phyloP scores from a whole-genome alignment of 2,113 vertebrate genomes.

The Pedetes capensis region DNA sequence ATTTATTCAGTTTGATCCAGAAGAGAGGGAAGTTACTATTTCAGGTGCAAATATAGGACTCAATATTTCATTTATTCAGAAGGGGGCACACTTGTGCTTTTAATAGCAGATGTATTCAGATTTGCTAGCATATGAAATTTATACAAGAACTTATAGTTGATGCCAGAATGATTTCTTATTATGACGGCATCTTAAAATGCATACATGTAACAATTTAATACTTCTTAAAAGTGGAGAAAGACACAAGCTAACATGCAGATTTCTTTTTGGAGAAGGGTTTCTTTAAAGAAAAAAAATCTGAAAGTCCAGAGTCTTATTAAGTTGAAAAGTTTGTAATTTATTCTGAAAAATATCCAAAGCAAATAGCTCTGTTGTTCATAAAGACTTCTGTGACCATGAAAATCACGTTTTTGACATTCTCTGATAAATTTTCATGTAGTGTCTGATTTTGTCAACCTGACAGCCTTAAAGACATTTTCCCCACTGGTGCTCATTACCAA shows the following conservation, averaged over 20 bases:
- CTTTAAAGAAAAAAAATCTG: too few relatives aligned
- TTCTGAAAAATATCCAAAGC: neutral
- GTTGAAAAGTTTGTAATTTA: neutral
- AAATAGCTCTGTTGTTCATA: neutral
- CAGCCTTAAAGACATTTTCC: neutral
- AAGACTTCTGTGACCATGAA: neutral
- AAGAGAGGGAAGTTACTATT: slow-evolving; percentile 40
- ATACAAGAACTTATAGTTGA: slow-evolving; percentile 37
- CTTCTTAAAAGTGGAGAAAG: neutral
- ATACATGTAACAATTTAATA: neutral
- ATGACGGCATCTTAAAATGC: neutral
- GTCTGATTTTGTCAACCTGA: neutral
- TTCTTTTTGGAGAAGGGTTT: neutral
- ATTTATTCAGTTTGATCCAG: neutral
- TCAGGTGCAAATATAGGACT: slow-evolving; percentile 50
- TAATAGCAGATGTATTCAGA: slow-evolving; percentile 73
- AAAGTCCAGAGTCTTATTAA: neutral
- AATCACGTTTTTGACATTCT: neutral
- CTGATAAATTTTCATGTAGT: neutral
- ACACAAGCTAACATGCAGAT: neutral
- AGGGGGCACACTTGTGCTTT: slow-evolving; percentile 80
- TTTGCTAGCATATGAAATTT: slow-evolving; percentile 18
- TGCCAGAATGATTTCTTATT: neutral
- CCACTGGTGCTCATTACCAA: neutral
- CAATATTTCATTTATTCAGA: slow-evolving; percentile 81